These are phyloP conservation scores for Musca vetustissima DNA, from an alignment of 1,140 invertebrate genomes.

Conservation along the genomic window DNA sequence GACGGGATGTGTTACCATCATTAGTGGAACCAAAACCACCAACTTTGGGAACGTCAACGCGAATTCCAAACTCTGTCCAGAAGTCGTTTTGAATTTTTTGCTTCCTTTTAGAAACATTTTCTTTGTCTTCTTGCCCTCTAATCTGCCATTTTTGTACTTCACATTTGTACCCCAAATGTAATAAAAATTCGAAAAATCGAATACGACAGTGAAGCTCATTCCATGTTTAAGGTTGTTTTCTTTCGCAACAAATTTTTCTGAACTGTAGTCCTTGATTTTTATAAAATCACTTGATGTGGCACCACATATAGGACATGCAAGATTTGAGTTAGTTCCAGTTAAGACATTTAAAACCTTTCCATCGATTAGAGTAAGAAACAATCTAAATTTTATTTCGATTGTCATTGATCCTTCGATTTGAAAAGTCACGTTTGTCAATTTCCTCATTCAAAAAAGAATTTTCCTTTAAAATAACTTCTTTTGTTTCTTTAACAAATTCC, in stretches of 20 bases:
- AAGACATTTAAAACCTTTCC: constrained; percentile 32
- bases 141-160: constrained; percentile 26
- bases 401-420: constrained; percentile 9
- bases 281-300: constrained; percentile 29
- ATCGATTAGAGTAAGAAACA: constrained; percentile 30
- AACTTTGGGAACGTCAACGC: neutral
- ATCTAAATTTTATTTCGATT: constrained; percentile 25
- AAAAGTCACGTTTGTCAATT: constrained; percentile 10
- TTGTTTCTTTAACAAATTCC: constrained; percentile 26
- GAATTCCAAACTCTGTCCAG: constrained; percentile 23
- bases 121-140: constrained; percentile 8
- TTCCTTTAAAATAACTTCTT: constrained; percentile 23
- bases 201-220: constrained; percentile 31
- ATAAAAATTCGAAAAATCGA: constrained; percentile 30
- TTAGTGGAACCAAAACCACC: constrained; percentile 39
- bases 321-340: constrained; percentile 23
- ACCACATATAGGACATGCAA: constrained; percentile 30
- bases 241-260: constrained; percentile 21
- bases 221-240: constrained; percentile 27
- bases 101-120: constrained; percentile 16
- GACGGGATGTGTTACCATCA: constrained; percentile 43
- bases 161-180: constrained; percentile 28
- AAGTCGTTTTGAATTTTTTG: constrained; percentile 23
- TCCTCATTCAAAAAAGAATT: constrained; percentile 5
- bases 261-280: constrained; percentile 20